phyloP scores from a whole-genome alignment of 2,797 vertebrate species.

The Eidolon dupreanum region DNA sequence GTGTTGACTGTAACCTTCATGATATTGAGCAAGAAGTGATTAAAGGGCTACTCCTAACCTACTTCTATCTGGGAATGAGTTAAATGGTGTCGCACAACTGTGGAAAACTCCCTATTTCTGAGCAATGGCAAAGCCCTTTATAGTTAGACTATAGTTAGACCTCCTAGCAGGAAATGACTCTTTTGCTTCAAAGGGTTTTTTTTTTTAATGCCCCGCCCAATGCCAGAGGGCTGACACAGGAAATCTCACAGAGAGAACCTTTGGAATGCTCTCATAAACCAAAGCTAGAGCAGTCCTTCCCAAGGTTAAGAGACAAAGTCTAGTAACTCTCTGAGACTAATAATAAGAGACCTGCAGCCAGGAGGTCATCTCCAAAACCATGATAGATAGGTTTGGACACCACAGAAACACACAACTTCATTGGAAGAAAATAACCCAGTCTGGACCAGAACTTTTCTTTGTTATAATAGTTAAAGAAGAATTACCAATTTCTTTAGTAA shows the following conservation, averaged over 20 bases:
- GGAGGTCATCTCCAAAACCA: neutral
- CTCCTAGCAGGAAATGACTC: conserved; percentile 48
- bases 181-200: neutral
- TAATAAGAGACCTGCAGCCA: neutral
- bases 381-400: neutral
- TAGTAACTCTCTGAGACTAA: neutral
- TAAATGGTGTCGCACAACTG: neutral
- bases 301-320: neutral
- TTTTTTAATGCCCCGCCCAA: conserved; percentile 20
- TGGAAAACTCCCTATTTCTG: neutral
- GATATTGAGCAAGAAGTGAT: neutral
- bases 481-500: neutral
- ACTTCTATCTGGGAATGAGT: neutral
- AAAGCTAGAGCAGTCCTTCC: neutral
- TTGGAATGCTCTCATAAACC: neutral
- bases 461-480: neutral
- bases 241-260: conserved; percentile 21
- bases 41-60: neutral
- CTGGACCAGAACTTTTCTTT: neutral
- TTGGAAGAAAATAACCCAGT: neutral
- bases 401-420: neutral
- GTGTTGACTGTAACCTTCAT: neutral
- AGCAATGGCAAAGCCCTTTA: conserved; percentile 32
- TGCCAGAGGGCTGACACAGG: conserved; percentile 18
- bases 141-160: neutral